Base-by-base conservation (phyloP, 2,888 invertebrate species). In the Ophonus ardosiacus region DNA sequence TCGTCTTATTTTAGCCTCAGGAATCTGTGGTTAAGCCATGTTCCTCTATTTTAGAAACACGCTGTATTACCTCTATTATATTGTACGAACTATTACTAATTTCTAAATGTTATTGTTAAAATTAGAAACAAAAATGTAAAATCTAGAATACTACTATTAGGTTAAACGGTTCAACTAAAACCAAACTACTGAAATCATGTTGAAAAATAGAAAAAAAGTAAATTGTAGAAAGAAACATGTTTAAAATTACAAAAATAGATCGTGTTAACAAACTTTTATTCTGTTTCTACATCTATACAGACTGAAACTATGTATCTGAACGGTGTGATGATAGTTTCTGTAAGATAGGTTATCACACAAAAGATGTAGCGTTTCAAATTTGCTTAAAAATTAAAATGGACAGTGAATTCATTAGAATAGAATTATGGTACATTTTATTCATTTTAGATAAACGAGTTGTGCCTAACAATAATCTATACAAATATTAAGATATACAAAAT, bases 341-440 rank as follows among this genome's bases (percentile, higher is more conserved):
- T 76, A 43, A 43, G 10, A 21, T 79, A 57, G 57, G 31, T 18
- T 80, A 80, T 31, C 38, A 80, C 80, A 80, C 63, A 80, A 61
- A 38, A 61, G 80, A 80, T 80, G 80, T 80, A 63, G 80, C 80
- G 80, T 80, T 59, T 63, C 15, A 61, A 80, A 63, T 63, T 80
- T 59, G 38, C 80, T 80, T 80, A 80, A 38, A 79, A 80, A 80
- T 57, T 59, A 80, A 59, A 80, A n/a, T 78, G 80, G 81, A 68
- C 68, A 81, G 51, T 78, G 65, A 84, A 78, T 78, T 56, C 40
- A 78, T 84, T 84, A 78, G 78, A 84, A 84, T 82, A 74, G 31
- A 57, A 84, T 83, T 84, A 84, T 85, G 71, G 79, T 85, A 85
- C 80, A 85, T 80, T 85, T 85, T 85, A 85, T 79, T 85, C 68